Evolutionary conservation across 2,797 vertebrate species (phyloP).

Genomic region (Corythornis leucogaster): DNA sequence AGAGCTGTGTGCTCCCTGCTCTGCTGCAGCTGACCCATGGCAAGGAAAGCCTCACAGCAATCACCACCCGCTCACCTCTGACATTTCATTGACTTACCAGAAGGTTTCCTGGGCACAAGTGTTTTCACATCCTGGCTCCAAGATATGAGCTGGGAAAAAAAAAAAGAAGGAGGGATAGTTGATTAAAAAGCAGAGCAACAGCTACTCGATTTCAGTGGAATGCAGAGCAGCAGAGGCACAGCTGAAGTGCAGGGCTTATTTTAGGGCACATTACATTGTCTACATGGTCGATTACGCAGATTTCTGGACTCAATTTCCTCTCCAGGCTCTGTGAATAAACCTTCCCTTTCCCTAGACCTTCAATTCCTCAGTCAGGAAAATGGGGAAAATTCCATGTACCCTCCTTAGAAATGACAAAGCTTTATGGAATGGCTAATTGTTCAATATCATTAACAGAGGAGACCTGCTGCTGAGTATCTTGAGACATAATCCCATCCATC

Average conservation of each 20-base stretch:
- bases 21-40: neutral
- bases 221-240: neutral
- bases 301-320: neutral
- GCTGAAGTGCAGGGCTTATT: neutral
- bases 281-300: neutral
- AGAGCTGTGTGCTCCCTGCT: neutral
- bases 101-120: neutral
- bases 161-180: neutral
- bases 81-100: neutral
- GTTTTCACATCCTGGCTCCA: neutral
- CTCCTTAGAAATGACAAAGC: neutral
- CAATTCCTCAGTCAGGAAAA: constrained; percentile 13
- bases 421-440: neutral
- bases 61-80: neutral
- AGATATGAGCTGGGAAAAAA: neutral
- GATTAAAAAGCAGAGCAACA: neutral
- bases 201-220: neutral
- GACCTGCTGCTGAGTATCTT: neutral
- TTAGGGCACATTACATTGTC: neutral
- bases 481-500: neutral
- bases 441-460: neutral
- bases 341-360: constrained; percentile 11
- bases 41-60: neutral
- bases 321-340: constrained; percentile 1
- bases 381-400: neutral